Evolutionary conservation across 2,888 invertebrate genomes (phyloP).

Genomic region (Nemotelus nigrinus): DNA sequence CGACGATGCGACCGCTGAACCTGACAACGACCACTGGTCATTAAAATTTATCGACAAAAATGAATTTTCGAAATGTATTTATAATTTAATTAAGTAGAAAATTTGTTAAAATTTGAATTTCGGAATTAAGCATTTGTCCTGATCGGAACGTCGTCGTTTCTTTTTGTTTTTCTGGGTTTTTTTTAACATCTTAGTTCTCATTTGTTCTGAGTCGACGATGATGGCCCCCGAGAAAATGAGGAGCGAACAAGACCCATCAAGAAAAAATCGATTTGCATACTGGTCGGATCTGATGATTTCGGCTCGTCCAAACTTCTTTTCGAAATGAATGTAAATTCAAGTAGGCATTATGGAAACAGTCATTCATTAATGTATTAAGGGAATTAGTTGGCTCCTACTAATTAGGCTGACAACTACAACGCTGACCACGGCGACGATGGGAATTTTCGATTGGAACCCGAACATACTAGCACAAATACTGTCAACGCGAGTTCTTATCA

Average conservation of each 20-base stretch:
- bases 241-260: background rate
- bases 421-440: slow-evolving; percentile 24
- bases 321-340: slow-evolving; percentile 29
- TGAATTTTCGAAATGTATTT: slow-evolving; percentile 42
- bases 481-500: slow-evolving; percentile 41
- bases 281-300: background rate
- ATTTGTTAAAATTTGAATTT: slow-evolving; percentile 44
- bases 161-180: background rate
- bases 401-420: slow-evolving; percentile 43
- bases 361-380: slow-evolving; percentile 38
- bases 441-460: slow-evolving; percentile 17
- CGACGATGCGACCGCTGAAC: background rate
- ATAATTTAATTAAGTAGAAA: slow-evolving; percentile 45
- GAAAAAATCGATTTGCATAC: slow-evolving; percentile 40
- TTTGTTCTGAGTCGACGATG: slow-evolving; percentile 1
- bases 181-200: background rate
- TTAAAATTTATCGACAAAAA: slow-evolving; percentile 40
- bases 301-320: background rate
- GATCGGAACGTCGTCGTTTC: background rate
- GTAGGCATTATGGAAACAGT: slow-evolving; percentile 25
- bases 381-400: slow-evolving; percentile 44
- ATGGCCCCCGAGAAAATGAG: background rate
- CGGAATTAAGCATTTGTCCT: slow-evolving; percentile 33
- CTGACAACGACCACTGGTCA: background rate
- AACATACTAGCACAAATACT: slow-evolving; percentile 31